Base-by-base conservation (phyloP, 2,888 invertebrate species). In the Tenthredo amoena region DNA sequence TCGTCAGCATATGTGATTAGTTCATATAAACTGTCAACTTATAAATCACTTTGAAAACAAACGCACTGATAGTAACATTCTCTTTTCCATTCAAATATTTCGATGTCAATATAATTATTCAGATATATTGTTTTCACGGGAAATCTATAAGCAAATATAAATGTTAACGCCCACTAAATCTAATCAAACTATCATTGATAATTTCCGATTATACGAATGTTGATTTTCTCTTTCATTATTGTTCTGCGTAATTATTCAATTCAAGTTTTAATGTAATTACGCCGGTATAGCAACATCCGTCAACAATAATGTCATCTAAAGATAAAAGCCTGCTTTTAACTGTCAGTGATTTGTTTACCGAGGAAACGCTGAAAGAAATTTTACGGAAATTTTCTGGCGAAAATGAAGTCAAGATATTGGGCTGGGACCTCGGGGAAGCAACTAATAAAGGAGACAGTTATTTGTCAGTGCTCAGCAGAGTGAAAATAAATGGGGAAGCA, bases 361-460 rank as follows among this genome's bases (percentile, higher is more conserved):
- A 94, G 87, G 88, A 92, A 12, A 93, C 93, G 0, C 90, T 95
- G 0, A 90, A 93, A 87, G 92, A 93, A 86, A 93, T 95, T 47
- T 89, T 95, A 1, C 86, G 87, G 2, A 92, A 92, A 65, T 90
- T 90, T 1, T 92, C 92, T 6, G 93, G 94, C 34, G 86, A 88
- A 6, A 86, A 88, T 26, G 86, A 89, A 37, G 91, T 93, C 0
- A 91, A 92, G 76, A 90, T 94, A 31, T 92, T 92, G 1, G 92
- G 93, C 0, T 95, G 94, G 92, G 90, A 93, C 85, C 94, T 95
- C 86, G 93, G 93, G 0, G 89, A 91, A 37, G 93, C 93, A 10
- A 94, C 92, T 86, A 94, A 94, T 77, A 96, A 96, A 91, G 97
- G 97, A 0, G 97, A 97, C 89, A 96, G 96, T 0, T 97, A 96